These are phyloP conservation scores for Sicus ferrugineus DNA, from an alignment of 2,888 invertebrate genomes.

Conservation along the genomic window DNA sequence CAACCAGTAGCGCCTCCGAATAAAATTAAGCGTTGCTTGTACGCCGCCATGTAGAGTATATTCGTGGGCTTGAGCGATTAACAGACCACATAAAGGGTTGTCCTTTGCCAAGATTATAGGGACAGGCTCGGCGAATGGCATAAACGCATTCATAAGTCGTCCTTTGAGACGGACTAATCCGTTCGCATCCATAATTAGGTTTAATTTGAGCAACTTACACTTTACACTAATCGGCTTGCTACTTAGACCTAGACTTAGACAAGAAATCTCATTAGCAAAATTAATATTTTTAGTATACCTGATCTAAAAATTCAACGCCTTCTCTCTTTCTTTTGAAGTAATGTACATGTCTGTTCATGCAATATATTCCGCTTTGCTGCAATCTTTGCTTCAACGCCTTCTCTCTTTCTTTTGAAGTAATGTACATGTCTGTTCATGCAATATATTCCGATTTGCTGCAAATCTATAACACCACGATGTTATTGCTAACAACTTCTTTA, in stretches of 20 bases:
- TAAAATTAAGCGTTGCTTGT: too few species aligned
- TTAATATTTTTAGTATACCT: constrained; percentile 8
- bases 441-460: background rate
- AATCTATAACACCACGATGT: constrained; percentile 27
- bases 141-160: constrained; percentile 10
- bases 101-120: background rate
- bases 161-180: constrained; percentile 1
- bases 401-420: constrained; percentile 8
- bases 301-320: constrained; percentile 24
- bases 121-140: background rate
- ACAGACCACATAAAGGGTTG: too few species aligned
- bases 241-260: background rate
- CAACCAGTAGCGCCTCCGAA: constrained; percentile 24
- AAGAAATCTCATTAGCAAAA: too few species aligned
- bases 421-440: background rate
- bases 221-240: constrained; percentile 2
- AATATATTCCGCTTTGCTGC: background rate
- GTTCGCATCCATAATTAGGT: background rate
- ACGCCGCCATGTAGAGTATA: constrained; percentile 10
- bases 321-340: constrained; percentile 9
- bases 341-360: background rate
- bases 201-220: constrained; percentile 23
- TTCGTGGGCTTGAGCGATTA: constrained; percentile 18
- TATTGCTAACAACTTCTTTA: constrained; percentile 14
- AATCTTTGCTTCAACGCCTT: too few species aligned